Conservation (phyloP, 2,113 vertebrate species). For the Pachyramphus minor region DNA sequence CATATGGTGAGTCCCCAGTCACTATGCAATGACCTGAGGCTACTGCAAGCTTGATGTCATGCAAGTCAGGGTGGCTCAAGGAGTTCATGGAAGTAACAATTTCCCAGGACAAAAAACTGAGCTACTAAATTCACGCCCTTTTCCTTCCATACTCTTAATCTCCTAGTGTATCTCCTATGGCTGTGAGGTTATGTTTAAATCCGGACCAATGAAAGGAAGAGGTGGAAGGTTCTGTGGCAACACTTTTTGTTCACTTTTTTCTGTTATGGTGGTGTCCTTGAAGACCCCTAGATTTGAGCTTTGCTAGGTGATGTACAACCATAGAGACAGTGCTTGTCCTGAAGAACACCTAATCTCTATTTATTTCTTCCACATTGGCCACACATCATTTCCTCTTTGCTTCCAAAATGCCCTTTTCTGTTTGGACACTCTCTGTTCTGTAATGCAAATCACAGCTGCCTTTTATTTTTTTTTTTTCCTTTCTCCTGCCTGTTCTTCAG, state of each 20-base stretch:
- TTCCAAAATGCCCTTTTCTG: neutral
- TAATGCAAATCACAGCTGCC: neutral
- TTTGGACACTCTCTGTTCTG: neutral
- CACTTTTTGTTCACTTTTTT: neutral
- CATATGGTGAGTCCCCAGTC: neutral
- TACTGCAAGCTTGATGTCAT: neutral
- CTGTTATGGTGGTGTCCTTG: neutral
- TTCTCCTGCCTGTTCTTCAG: neutral
- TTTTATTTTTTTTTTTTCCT: neutral
- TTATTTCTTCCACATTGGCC: neutral
- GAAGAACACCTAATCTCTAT: neutral
- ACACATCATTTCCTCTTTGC: neutral
- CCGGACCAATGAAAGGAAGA: rapidly evolving
- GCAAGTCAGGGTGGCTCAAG: neutral
- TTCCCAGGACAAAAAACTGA: neutral
- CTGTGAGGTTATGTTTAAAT: neutral
- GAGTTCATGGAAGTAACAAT: neutral
- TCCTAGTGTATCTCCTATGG: neutral
- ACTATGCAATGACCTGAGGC: neutral
- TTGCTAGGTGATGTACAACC: neutral
- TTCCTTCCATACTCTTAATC: neutral
- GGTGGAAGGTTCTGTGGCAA: neutral
- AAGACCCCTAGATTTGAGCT: neutral
- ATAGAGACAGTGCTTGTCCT: neutral
- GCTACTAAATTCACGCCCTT: neutral